These are phyloP conservation scores for Halcyon smyrnensis DNA, from an alignment of 2,797 vertebrate genomes.

Conservation along the genomic window DNA sequence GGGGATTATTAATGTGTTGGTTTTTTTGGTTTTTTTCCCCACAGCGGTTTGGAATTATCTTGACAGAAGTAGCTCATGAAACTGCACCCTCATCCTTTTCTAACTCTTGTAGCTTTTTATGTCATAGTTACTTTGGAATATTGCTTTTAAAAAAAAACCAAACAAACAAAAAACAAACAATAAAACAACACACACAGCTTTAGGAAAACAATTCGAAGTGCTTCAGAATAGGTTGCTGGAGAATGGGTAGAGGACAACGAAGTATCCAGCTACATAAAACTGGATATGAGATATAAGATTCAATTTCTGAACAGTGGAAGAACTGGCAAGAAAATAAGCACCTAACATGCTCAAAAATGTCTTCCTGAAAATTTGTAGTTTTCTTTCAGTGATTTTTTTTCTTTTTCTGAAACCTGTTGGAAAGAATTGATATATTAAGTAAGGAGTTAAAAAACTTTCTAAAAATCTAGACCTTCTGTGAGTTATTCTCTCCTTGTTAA, in stretches of 20 bases:
- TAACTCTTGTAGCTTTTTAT: not conserved
- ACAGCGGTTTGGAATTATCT: not conserved
- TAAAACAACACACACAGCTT: not conserved
- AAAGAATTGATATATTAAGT: not conserved
- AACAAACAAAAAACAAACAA: too few species aligned
- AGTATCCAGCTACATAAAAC: not conserved
- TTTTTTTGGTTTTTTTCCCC: not conserved
- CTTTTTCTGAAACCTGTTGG: not conserved
- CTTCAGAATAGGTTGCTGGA: not conserved
- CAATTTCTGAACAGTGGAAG: not conserved
- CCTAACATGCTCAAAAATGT: not conserved
- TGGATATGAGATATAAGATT: not conserved
- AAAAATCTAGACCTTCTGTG: not conserved
- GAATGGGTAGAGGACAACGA: not conserved
- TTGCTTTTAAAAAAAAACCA: not conserved
- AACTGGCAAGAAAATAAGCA: not conserved
- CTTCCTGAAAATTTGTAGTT: not conserved
- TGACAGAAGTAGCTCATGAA: not conserved
- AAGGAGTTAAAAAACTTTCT: not conserved
- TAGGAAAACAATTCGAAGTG: not conserved
- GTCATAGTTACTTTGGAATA: not conserved
- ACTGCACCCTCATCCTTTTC: not conserved
- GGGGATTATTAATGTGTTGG: not conserved
- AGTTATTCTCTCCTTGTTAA: not conserved
- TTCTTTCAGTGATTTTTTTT: not conserved